Base-by-base conservation (phyloP, 53 echinoderm and acorn worm species). In the Paelopatides confundens region DNA sequence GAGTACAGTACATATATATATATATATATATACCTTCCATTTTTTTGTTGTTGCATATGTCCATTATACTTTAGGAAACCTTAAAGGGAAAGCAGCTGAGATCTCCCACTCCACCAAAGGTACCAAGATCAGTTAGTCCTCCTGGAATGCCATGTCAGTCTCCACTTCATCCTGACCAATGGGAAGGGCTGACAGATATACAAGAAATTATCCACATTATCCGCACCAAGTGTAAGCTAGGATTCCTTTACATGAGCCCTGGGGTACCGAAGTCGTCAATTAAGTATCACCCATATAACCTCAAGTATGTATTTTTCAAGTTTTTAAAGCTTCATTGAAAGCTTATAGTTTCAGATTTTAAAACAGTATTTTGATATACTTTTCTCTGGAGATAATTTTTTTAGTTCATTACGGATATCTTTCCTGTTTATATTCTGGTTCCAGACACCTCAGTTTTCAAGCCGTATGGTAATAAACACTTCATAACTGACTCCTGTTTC, bases 201-300 rank as follows among this genome's bases (percentile, higher is more conserved):
- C 67, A 79, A 24, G 88, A 90, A 76, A 99, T 99, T 30, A 94
- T 99, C 62, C 67, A 87, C 51, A 71, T 94, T 18, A 71, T 99
- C 14, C 78, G 99, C 35, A 88, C 95, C 71, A 99, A 87, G 66
- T 95, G 95, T 28, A 92, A 91, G 50, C 89, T 99, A 29, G 99
- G 99, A 29, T 99, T 99, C 64, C 87, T 99, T 27, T 96, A 99
- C 90, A 89, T 99, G 94, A 96, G 96, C 9, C 99, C 99, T n/a
- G 95, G 89, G 38, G 99, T 94, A 24, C 99, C 99, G 2, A 96
- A 93, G 52, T 91, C 99, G 54, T 99, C 99, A 17, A 93, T 99
- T 39, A 65, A 90, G 46, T 99, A 99, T 70, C 99, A 96, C 71
- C 99, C 99, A 0, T 99, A 99, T 68, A 99, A 96, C 35, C 90